Percentiles rank a stretch among this genome's conserved stretches.
These are phyloP conservation scores for Rhabdornis inornatus DNA, from an alignment of 2,113 vertebrate genomes.

Conservation along the genomic window DNA sequence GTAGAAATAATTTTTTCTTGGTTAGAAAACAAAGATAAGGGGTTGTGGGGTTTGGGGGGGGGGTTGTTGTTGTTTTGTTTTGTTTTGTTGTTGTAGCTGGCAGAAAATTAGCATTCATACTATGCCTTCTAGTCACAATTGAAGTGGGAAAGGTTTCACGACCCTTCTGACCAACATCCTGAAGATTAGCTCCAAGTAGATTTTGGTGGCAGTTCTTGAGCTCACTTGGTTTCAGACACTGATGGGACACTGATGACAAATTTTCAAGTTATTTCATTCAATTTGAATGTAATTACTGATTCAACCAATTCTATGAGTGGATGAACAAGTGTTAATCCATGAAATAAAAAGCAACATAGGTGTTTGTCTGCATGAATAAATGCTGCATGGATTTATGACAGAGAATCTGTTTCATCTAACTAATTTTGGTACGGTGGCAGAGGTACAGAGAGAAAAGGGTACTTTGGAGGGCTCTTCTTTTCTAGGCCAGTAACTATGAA, in stretches of 20 bases:
- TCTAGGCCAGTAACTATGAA: not conserved
- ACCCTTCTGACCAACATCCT: not conserved
- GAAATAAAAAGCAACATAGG: not conserved
- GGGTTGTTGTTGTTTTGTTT: no score
- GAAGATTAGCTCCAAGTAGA: not conserved
- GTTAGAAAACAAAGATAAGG: not conserved
- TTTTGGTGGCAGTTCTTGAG: not conserved
- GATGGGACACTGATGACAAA: not conserved
- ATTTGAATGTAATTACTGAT: not conserved
- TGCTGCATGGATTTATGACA: not conserved
- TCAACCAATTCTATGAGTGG: not conserved
- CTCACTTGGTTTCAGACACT: not conserved
- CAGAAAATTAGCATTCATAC: not conserved
- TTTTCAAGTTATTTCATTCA: not conserved
- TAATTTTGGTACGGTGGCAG: not conserved
- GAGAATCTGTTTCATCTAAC: not conserved
- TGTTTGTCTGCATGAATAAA: not conserved
- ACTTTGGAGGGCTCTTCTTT: not conserved
- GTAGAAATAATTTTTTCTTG: not conserved
- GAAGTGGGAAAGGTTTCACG: not conserved
- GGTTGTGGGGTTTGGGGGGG: no score
- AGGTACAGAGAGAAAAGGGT: not conserved
- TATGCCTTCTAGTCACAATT: not conserved
- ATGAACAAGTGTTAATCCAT: not conserved
- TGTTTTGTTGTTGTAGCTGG: no score